phyloP scores from a whole-genome alignment of 2,113 vertebrate species.

The Burhinus oedicnemus region DNA sequence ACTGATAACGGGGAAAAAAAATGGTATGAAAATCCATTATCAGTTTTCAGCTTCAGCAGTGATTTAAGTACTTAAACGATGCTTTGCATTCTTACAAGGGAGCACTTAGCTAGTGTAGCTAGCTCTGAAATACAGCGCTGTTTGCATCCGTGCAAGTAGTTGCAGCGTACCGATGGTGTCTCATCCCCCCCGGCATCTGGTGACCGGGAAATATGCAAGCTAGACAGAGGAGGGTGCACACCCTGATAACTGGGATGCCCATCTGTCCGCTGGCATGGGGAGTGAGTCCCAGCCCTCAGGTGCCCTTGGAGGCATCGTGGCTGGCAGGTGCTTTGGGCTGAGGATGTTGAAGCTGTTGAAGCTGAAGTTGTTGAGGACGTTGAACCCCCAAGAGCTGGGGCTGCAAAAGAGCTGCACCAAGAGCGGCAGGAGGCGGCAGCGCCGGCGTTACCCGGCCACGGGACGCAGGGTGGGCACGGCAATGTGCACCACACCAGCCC shows the following conservation, averaged over 20 bases:
- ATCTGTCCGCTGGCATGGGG: accelerated
- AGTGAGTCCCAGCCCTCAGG: neutral
- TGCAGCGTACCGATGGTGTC: accelerated
- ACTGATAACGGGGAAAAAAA: neutral
- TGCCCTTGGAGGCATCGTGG: neutral
- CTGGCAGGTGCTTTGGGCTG: neutral
- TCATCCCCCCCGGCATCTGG: neutral
- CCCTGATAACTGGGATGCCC: neutral
- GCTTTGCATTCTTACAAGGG: neutral
- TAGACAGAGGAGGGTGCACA: neutral
- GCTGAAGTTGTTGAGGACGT: too few relatives aligned
- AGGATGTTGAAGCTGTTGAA: neutral
- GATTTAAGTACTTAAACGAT: neutral
- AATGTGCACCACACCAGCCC: neutral
- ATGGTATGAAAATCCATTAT: neutral
- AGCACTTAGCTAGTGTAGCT: neutral
- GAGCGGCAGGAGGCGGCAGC: accelerated
- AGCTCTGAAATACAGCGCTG: neutral
- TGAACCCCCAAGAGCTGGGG: neutral
- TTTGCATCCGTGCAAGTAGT: neutral
- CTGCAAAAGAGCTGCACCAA: neutral
- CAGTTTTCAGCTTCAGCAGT: neutral
- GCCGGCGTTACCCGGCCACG: accelerated
- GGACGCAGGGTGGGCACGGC: accelerated
- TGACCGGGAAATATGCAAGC: accelerated